Percentiles rank a stretch among this genome's conserved stretches.
These are phyloP conservation scores for Mionectes olivaceus DNA, from an alignment of 2,797 vertebrate species.

Conservation along the genomic window DNA sequence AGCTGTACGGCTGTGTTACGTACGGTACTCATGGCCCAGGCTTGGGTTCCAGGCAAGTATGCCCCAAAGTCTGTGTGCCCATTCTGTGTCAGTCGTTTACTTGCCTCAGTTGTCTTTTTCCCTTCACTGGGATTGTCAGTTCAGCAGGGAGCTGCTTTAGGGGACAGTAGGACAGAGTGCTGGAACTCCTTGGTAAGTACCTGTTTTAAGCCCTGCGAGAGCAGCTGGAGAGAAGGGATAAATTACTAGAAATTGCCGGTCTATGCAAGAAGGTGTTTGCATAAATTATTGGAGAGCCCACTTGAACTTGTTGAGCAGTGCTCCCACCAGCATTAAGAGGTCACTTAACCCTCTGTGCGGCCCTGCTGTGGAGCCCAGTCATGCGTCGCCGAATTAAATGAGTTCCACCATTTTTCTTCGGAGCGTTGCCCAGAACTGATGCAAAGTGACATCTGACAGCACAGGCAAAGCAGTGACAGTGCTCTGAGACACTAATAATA, in stretches of 20 bases:
- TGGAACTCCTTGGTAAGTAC: not conserved
- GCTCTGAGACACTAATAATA: constrained; percentile 64
- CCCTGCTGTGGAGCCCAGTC: not conserved
- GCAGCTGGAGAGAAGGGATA: constrained; percentile 12
- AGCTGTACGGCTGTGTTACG: fast-evolving
- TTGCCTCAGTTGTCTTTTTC: not conserved
- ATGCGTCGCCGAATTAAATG: constrained; percentile 41
- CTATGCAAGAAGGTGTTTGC: constrained; percentile 56
- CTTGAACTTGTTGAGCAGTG: constrained; percentile 51
- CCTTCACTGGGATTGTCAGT: not conserved
- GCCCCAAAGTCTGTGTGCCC: fast-evolving
- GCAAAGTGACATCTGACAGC: constrained; percentile 69
- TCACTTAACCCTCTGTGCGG: constrained; percentile 20
- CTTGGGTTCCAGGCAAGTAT: not conserved
- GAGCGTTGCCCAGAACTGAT: constrained; percentile 56
- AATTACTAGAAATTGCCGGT: constrained; percentile 28
- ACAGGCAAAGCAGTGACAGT: constrained; percentile 38
- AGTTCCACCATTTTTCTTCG: constrained; percentile 44
- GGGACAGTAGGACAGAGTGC: not conserved
- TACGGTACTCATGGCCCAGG: fast-evolving
- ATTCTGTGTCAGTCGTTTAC: not conserved
- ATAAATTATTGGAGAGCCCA: constrained; percentile 50
- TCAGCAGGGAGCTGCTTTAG: not conserved
- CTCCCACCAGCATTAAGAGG: constrained; percentile 42
- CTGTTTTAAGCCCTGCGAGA: not conserved